phyloP scores from a whole-genome alignment of 2,113 vertebrate genomes.

The Chloropsis cyanopogon region DNA sequence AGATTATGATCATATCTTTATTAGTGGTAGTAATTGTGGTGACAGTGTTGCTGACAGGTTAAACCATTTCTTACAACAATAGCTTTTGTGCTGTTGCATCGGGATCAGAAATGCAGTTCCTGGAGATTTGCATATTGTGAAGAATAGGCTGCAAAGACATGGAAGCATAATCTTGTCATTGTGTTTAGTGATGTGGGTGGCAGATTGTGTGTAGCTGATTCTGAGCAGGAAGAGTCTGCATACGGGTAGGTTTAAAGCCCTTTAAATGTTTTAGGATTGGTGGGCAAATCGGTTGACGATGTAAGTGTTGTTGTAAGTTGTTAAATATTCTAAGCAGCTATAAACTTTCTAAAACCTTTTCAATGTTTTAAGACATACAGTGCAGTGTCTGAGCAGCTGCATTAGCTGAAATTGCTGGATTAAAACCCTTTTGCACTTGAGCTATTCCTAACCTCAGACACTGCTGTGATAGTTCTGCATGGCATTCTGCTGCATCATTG shows the following conservation, averaged over 20 bases:
- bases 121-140: slow-evolving; percentile 26
- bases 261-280: not conserved
- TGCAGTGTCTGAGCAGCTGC: not conserved
- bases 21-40: slow-evolving; percentile 14
- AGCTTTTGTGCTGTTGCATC: slow-evolving; percentile 28
- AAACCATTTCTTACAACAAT: slow-evolving; percentile 4
- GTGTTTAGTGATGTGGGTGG: slow-evolving; percentile 9
- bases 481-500: not conserved
- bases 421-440: not conserved
- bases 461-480: not conserved
- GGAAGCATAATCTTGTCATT: slow-evolving; percentile 35
- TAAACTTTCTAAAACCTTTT: not conserved
- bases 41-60: slow-evolving; percentile 24
- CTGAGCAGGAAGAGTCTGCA: not conserved
- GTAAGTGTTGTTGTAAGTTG: not conserved
- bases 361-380: not conserved
- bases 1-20: slow-evolving; percentile 25
- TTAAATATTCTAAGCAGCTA: not conserved
- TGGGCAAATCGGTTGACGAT: not conserved
- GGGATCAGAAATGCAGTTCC: slow-evolving; percentile 26
- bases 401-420: not conserved
- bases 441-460: not conserved
- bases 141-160: slow-evolving; percentile 29
- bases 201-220: not conserved
- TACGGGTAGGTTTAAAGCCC: not conserved